Base-by-base conservation (phyloP, 2,797 vertebrate genomes). In the Poecilia velifera region DNA sequence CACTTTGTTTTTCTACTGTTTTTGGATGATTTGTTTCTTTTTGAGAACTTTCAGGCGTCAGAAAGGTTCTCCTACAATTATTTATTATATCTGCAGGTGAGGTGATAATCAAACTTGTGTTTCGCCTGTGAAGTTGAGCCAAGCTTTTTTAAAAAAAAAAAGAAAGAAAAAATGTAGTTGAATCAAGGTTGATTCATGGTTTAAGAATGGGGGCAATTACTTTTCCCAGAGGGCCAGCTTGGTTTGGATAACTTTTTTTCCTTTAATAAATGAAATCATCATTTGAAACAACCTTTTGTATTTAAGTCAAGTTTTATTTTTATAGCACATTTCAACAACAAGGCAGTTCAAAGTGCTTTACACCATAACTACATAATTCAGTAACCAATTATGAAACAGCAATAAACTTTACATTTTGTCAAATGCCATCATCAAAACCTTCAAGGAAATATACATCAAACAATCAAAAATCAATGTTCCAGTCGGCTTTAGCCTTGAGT, bases 81-180 rank as follows among this genome's bases (percentile, higher is more conserved):
- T 59, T 59, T 59, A 59, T 59, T 59, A 59, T 59, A 28, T 59
- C 55, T 59, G 55, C 55, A 59, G 55, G 55, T 59, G n/a, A 59
- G 55, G n/a, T 59, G 55, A 28, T 59, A 28, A 31, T 59, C 55
- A 59, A 28, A 59, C n/a, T 28, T 59, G 55, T 28, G n/a, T 59
- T 59, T 31, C 12, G 55, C 55, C n/a, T 28, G 25, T 59, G 55
- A 59, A 59, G n/a, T 31, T 13, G n/a, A 59, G n/a, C 55, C 55
- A 59, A 59, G 55, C n/a, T 28, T 59, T 59, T 6, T 1, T n/a
- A 55, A 55, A 49, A 49, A 49, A 16, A 51, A 9, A 9, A 47
- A 41, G 39, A 39, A 39, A 51, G 3, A 25, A 53, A 25, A 53
- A 53, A 53, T 53, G 22, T 10, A 53, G 51, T 10, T 53, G 51